phyloP scores from a whole-genome alignment of 2,797 vertebrate species.

The Rhodeus uyekii region DNA sequence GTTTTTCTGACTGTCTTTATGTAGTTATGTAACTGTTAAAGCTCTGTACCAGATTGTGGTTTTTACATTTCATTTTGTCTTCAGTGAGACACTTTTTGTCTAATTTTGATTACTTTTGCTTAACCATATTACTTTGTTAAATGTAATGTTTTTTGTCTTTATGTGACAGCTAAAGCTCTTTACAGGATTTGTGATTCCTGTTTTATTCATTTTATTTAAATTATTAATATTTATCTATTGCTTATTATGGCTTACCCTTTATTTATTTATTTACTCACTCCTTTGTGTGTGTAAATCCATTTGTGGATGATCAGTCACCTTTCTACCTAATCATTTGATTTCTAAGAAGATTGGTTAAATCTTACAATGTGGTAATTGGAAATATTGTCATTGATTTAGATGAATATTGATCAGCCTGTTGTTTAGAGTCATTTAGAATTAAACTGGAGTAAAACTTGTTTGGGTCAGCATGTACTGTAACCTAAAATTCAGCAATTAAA shows the following conservation, averaged over 20 bases:
- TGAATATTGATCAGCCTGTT: conserved; percentile 39
- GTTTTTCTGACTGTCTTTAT: conserved; percentile 34
- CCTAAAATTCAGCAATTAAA: conserved; percentile 37
- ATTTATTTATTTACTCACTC: background rate
- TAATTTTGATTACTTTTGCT: conserved; percentile 58
- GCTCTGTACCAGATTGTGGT: conserved; percentile 28
- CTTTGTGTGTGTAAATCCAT: conserved; percentile 59
- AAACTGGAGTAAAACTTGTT: conserved; percentile 16
- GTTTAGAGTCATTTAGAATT: conserved; percentile 20
- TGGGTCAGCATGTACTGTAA: conserved; percentile 46
- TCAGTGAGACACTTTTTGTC: background rate
- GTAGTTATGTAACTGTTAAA: conserved; percentile 38
- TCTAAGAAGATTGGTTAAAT: conserved; percentile 23
- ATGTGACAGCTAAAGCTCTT: conserved; percentile 1
- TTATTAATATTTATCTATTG: background rate
- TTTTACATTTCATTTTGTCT: background rate
- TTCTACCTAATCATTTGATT: conserved; percentile 25
- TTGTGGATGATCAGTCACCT: conserved; percentile 61
- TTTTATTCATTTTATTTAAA: conserved; percentile 56
- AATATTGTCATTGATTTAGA: conserved; percentile 25
- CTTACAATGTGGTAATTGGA: conserved; percentile 15
- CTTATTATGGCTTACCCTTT: background rate
- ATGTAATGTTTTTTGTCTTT: conserved; percentile 67
- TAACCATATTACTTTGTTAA: conserved; percentile 68
- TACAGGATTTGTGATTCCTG: conserved; percentile 67